Conservation (phyloP, 1,140 invertebrate species). For the Pachypsylla venusta region DNA sequence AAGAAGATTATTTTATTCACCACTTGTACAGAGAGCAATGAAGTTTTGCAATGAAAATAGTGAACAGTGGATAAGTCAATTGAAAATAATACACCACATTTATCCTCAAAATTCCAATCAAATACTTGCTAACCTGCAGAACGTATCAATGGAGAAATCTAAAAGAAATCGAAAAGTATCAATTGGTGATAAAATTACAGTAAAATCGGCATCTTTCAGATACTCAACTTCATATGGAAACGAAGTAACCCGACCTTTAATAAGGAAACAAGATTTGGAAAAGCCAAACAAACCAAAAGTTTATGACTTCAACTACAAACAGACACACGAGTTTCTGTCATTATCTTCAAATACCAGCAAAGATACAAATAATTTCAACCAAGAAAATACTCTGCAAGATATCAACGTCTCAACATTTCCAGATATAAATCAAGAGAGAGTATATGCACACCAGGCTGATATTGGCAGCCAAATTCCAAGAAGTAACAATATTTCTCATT, state of each 20-base stretch:
- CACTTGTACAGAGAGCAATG: slow-evolving; percentile 18
- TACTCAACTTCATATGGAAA: slow-evolving; percentile 19
- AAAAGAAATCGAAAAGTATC: slow-evolving; percentile 17
- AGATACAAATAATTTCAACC: slow-evolving; percentile 1
- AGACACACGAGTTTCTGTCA: slow-evolving; percentile 4
- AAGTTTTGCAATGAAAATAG: slow-evolving; percentile 17
- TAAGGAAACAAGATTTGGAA: neutral
- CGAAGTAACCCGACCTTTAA: slow-evolving; percentile 14
- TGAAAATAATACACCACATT: slow-evolving; percentile 22
- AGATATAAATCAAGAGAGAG: neutral
- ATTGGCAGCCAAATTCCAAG: neutral
- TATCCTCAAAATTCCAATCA: slow-evolving; percentile 17
- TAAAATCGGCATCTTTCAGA: slow-evolving; percentile 21
- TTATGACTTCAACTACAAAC: slow-evolving; percentile 5
- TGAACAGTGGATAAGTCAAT: slow-evolving; percentile 19
- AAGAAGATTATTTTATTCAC: slow-evolving; percentile 17
- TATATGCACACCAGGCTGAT: too few relatives aligned
- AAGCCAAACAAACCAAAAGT: slow-evolving; percentile 7
- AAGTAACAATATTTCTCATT: neutral
- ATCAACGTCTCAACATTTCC: neutral
- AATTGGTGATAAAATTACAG: slow-evolving; percentile 20
- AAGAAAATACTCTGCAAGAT: neutral
- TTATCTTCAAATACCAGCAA: neutral
- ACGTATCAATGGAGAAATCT: slow-evolving; percentile 6
- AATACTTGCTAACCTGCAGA: neutral